Evolutionary conservation across 2,113 vertebrate genomes (phyloP), one percentile per base, ranked within the genome.

Genomic region (Oreochromis aureus): DNA sequence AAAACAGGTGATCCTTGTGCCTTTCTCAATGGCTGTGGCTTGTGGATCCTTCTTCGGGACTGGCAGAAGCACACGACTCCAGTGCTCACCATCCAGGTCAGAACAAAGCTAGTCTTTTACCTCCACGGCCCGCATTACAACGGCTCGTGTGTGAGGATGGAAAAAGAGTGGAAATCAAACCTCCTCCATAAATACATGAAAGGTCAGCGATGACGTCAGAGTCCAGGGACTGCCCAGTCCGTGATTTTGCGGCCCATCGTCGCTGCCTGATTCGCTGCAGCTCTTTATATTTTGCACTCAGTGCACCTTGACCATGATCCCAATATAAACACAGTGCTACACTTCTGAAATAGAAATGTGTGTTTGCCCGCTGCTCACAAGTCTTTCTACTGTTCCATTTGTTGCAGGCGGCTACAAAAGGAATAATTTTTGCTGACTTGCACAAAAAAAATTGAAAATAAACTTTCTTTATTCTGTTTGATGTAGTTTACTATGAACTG

Each of bases 71-170:
- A 80, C 80, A 86, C 83, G 92, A 91, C 90, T 93, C 86, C 86
- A 41, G 87, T 13, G 78, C 87, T 89, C 89, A 81, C 87, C 87
- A 8, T 93, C 91, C 94, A 91, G 89, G 85, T 90, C 10, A 36
- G 93, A 93, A 96, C 96, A 96, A 95, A 96, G 95, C 87, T 80
- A 88, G 92, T 96, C 93, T 97, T 96, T 96, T 94, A 96, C 93
- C 91, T 94, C 84, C 86, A 16, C 30, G 76, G 27, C 66, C 61
- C 39, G 78, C 89, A 85, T 91, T 90, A 95, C 95, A 96, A 95
- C 93, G 87, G 73, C 92, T 89, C 89, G 39, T 93, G 95, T 96
- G 96, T 96, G 92, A 92, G 94, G 89, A 85, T 93, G 92, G 91
- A 94, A 94, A 95, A 95, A 90, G 86, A 86, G 89, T 93, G 91